A percentile compares a stretch with the other conserved stretches of the same genome.
Conservation (phyloP, 2,113 vertebrate genomes). For the Actenoides lindsayi region DNA sequence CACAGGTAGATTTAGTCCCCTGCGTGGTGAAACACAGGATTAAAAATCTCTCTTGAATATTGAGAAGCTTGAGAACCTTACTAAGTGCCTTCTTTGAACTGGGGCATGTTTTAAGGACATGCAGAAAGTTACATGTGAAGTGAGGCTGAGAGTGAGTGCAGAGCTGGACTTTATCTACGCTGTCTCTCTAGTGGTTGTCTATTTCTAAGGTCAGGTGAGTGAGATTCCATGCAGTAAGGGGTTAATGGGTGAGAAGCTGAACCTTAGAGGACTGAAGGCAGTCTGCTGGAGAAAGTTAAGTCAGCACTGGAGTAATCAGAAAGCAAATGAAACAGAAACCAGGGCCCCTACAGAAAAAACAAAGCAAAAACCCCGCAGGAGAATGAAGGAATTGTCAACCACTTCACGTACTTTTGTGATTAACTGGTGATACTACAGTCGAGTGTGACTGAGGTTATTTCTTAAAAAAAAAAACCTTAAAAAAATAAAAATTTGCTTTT, state of each 20-base stretch:
- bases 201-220: background rate
- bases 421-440: slow-evolving; percentile 19
- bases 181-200: background rate
- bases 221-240: slow-evolving; percentile 16
- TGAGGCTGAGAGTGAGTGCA: background rate
- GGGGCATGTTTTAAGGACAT: background rate
- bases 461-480: background rate
- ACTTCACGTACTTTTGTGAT: slow-evolving; percentile 35
- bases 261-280: background rate
- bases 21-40: background rate
- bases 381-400: slow-evolving; percentile 48
- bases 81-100: background rate
- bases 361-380: slow-evolving; percentile 8
- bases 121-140: background rate
- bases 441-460: background rate
- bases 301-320: slow-evolving; percentile 48
- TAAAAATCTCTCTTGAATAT: background rate
- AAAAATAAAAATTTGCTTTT: background rate
- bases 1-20: background rate
- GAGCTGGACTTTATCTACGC: background rate
- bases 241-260: slow-evolving; percentile 51
- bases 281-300: slow-evolving; percentile 49
- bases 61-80: background rate
- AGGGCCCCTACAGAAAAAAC: slow-evolving; percentile 14
- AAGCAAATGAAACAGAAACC: slow-evolving; percentile 65